Evolutionary conservation across 1,140 invertebrate genomes (phyloP).

Genomic region (Meloidogyne exigua): DNA sequence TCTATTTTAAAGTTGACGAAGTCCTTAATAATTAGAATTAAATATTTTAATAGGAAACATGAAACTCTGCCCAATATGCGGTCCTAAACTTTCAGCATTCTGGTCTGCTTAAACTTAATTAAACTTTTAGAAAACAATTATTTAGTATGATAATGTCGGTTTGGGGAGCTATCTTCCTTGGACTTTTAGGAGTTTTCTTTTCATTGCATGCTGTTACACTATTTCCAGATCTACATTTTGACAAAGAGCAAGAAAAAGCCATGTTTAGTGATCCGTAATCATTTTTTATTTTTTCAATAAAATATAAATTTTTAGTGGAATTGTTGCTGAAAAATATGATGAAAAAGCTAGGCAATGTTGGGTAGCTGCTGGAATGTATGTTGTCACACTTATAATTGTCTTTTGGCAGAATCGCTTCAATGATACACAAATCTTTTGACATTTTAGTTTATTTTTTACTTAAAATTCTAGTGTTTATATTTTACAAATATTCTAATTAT

Average conservation of each 20-base stretch:
- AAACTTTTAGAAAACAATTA: not conserved
- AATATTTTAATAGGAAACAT: constrained; percentile 35
- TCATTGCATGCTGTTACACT: constrained; percentile 59
- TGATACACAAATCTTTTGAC: constrained; percentile 47
- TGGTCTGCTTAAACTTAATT: constrained; percentile 49
- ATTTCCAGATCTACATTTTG: constrained; percentile 58
- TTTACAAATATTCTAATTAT: not conserved
- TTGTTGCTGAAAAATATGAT: constrained; percentile 44
- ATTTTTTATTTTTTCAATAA: not conserved
- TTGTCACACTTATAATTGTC: constrained; percentile 59
- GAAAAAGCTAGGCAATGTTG: constrained; percentile 62
- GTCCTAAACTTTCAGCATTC: constrained; percentile 62
- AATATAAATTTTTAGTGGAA: constrained; percentile 13
- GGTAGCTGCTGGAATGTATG: constrained; percentile 63
- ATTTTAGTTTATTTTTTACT: constrained; percentile 21
- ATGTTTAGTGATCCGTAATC: constrained; percentile 6
- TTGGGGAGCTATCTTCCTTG: constrained; percentile 62
- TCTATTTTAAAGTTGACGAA: no score
- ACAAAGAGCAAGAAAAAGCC: constrained; percentile 39
- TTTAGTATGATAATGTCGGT: constrained; percentile 63
- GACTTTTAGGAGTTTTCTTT: constrained; percentile 61
- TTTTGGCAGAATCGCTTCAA: constrained; percentile 63
- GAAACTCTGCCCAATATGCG: constrained; percentile 60
- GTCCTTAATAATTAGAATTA: no score
- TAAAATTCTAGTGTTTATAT: constrained; percentile 10